phyloP scores from a whole-genome alignment of 1,140 invertebrate genomes.

The Bombus polaris region DNA sequence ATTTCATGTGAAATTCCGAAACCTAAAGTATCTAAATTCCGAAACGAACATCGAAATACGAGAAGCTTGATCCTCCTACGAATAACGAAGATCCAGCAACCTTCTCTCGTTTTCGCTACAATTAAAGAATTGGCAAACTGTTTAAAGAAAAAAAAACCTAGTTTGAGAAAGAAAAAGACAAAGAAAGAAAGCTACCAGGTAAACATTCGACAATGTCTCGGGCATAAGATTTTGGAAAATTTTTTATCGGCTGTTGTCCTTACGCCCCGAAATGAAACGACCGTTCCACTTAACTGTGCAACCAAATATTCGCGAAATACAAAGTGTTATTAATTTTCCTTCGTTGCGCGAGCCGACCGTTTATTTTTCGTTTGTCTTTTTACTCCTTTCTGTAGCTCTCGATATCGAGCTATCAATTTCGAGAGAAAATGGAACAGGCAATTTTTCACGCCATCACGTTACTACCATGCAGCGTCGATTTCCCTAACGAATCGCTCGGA shows the following conservation, averaged over 20 bases:
- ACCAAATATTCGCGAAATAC: neutral
- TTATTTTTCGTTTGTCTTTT: neutral
- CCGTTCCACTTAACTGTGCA: too few relatives aligned
- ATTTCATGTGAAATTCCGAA: too few relatives aligned
- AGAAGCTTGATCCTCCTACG: too few relatives aligned
- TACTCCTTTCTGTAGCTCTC: neutral
- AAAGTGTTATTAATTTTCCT: conserved; percentile 12
- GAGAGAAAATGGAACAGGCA: neutral
- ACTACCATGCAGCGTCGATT: conserved; percentile 1
- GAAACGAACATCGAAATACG: too few relatives aligned
- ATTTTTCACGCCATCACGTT: conserved; percentile 4
- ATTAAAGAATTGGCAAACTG: too few relatives aligned
- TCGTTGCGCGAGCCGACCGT: neutral
- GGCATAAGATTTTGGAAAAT: too few relatives aligned
- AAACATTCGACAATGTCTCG: too few relatives aligned
- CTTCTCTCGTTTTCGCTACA: neutral
- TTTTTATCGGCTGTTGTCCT: too few relatives aligned
- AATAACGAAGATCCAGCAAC: neutral
- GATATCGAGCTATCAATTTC: conserved; percentile 2
- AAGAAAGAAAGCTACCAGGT: too few relatives aligned
- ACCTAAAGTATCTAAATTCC: neutral
- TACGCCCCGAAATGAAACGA: too few relatives aligned
- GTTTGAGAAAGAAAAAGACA: too few relatives aligned
- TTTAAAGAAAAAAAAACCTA: too few relatives aligned
- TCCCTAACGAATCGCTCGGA: conserved; percentile 1